Evolutionary conservation across 2,113 vertebrate genomes (phyloP).

Genomic region (Serilophus lunatus): DNA sequence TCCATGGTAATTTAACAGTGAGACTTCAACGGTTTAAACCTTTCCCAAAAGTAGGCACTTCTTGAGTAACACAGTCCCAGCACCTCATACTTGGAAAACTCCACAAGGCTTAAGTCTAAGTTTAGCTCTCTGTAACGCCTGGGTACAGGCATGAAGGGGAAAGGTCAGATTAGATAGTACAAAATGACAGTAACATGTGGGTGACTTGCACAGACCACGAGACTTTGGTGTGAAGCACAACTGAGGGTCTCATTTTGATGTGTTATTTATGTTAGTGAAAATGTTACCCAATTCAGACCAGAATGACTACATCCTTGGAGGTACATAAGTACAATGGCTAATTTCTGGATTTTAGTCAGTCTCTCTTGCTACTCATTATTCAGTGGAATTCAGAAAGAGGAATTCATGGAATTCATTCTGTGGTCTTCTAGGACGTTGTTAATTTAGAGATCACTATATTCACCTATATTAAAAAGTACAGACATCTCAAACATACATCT

Average conservation of each 20-base stretch:
- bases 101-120: background rate
- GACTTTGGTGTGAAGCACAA: background rate
- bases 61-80: background rate
- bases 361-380: background rate
- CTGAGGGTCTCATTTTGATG: background rate
- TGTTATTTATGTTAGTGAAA: background rate
- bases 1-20: background rate
- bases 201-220: background rate
- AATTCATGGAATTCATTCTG: background rate
- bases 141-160: background rate
- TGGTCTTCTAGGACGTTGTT: background rate
- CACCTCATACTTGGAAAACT: background rate
- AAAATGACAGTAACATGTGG: background rate
- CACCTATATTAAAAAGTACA: background rate
- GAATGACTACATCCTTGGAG: background rate
- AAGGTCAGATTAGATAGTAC: background rate
- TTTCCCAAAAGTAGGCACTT: background rate
- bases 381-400: background rate
- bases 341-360: background rate
- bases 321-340: background rate
- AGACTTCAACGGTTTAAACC: background rate
- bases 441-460: background rate
- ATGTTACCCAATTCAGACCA: background rate
- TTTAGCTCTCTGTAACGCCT: background rate
- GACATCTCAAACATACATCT: background rate